A percentile compares a stretch with the other conserved stretches of the same genome.
phyloP scores from a whole-genome alignment of 2,113 vertebrate genomes.

The Spea bombifrons region DNA sequence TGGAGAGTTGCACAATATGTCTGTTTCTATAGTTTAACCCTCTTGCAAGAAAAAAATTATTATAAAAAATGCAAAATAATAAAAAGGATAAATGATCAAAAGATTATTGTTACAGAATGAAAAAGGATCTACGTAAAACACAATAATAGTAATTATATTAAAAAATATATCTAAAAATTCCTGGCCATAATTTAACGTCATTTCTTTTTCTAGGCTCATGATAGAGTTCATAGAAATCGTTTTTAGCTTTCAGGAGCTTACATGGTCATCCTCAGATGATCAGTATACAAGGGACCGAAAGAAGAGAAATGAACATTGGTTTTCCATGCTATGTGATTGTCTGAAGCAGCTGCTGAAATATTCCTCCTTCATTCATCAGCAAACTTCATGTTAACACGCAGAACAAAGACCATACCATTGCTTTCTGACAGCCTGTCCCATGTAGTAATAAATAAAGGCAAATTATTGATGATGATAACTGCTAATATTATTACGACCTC shows the following conservation, averaged over 20 bases:
- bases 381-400: slow-evolving; percentile 55
- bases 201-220: too few relatives aligned
- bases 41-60: too few relatives aligned
- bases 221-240: neutral
- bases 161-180: too few relatives aligned
- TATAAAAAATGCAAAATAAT: too few relatives aligned
- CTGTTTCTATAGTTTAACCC: too few relatives aligned
- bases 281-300: neutral
- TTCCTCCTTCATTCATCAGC: slow-evolving; percentile 56
- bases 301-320: slow-evolving; percentile 27
- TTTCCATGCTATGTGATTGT: slow-evolving; percentile 52
- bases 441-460: slow-evolving; percentile 75
- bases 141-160: too few relatives aligned
- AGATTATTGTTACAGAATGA: too few relatives aligned
- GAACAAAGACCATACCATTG: slow-evolving; percentile 60
- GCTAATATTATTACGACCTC: slow-evolving; percentile 81
- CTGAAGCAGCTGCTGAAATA: slow-evolving; percentile 63
- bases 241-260: slow-evolving; percentile 12
- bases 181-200: too few relatives aligned
- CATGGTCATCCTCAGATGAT: neutral
- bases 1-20: too few relatives aligned
- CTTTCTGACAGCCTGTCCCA: slow-evolving; percentile 66
- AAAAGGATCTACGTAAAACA: too few relatives aligned
- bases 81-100: too few relatives aligned
- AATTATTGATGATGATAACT: slow-evolving; percentile 77